These are phyloP conservation scores for Anodontia alba DNA, from an alignment of 2,888 invertebrate genomes.

Conservation along the genomic window DNA sequence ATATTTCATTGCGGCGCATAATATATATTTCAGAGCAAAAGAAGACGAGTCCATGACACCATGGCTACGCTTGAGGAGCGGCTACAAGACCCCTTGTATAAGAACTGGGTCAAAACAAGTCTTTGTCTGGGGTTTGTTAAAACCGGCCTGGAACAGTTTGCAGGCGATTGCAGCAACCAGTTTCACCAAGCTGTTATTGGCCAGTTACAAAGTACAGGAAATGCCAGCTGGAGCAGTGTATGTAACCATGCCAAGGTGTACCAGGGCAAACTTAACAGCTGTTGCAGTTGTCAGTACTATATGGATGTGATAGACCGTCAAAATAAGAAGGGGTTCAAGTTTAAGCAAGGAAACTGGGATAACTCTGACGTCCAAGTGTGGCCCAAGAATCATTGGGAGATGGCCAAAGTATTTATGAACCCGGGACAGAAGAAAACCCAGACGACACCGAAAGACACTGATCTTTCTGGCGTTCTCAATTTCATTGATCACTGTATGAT, in stretches of 20 bases:
- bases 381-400: background rate
- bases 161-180: background rate
- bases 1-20: no score
- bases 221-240: background rate
- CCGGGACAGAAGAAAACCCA: background rate
- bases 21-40: no score
- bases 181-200: background rate
- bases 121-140: background rate
- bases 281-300: background rate
- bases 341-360: background rate
- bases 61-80: background rate
- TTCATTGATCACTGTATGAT: background rate
- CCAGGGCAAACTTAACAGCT: background rate
- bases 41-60: no score
- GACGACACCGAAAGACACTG: background rate
- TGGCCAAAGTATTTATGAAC: background rate
- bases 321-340: background rate
- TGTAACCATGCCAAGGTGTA: background rate
- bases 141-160: background rate
- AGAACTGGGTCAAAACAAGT: background rate
- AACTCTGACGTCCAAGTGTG: background rate
- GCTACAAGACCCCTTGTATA: background rate
- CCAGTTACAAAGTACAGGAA: background rate
- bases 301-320: background rate
- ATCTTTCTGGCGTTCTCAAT: background rate